phyloP scores from a whole-genome alignment of 2,113 vertebrate genomes.

The Poeciliopsis retropinna region DNA sequence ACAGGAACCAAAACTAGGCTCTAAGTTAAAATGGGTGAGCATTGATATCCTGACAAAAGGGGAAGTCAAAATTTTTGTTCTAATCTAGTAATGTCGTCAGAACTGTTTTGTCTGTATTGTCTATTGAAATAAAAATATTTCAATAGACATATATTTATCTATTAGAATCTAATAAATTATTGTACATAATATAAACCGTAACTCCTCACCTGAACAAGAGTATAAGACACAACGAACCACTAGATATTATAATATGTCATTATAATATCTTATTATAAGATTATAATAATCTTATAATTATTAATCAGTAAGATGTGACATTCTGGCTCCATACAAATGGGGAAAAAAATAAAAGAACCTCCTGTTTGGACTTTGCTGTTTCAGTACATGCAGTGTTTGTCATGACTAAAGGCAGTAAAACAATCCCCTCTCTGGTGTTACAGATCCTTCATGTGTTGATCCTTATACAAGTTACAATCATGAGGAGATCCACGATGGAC shows the following conservation, averaged over 20 bases:
- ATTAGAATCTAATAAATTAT: no score
- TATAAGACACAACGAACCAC: no score
- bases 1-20: not conserved
- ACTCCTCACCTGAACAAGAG: no score
- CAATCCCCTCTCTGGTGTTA: slow-evolving; percentile 11
- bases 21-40: not conserved
- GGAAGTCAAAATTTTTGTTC: not conserved
- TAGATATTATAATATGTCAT: no score
- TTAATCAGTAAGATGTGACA: not conserved
- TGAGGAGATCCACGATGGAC: slow-evolving; percentile 65
- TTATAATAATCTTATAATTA: not conserved
- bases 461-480: slow-evolving; percentile 41
- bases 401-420: not conserved
- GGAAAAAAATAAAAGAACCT: not conserved
- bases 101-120: not conserved
- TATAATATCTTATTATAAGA: no score
- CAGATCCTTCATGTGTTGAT: slow-evolving; percentile 70
- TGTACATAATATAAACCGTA: no score
- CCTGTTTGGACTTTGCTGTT: not conserved
- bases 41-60: not conserved
- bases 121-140: not conserved
- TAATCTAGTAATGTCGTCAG: not conserved
- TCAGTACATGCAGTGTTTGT: not conserved
- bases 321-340: not conserved
- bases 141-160: no score